phyloP scores from a whole-genome alignment of 2,113 vertebrate genomes.

The Salvelinus sp. region DNA sequence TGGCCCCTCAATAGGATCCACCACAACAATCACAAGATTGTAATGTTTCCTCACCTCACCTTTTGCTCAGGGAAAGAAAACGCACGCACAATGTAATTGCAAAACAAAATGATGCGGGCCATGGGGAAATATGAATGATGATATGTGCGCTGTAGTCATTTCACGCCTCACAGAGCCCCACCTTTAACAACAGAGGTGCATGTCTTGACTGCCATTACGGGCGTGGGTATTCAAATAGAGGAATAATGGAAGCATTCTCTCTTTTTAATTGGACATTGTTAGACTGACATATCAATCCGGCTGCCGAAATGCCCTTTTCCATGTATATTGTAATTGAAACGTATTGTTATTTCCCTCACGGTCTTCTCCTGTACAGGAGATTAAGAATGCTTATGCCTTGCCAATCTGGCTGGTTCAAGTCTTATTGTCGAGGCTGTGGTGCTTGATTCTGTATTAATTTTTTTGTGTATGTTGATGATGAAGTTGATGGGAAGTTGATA shows the following conservation, averaged over 20 bases:
- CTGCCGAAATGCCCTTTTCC: constrained; percentile 68
- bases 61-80: constrained; percentile 34
- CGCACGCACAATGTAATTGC: constrained; percentile 56
- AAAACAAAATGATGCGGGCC: constrained; percentile 63
- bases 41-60: constrained; percentile 36
- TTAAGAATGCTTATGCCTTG: constrained; percentile 30
- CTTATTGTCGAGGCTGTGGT: constrained; percentile 27
- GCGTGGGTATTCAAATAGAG: constrained; percentile 66
- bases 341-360: constrained; percentile 42
- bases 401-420: constrained; percentile 29
- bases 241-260: constrained; percentile 73
- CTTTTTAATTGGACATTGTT: constrained; percentile 82
- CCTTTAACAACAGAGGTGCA: constrained; percentile 69
- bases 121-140: constrained; percentile 71
- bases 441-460: constrained; percentile 26
- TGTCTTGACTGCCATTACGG: constrained; percentile 52
- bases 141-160: constrained; percentile 75
- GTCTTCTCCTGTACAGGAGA: constrained; percentile 23
- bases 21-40: constrained; percentile 21
- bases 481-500: not conserved
- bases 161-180: constrained; percentile 73
- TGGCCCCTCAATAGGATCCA: not conserved
- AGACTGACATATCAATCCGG: constrained; percentile 75
- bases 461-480: constrained; percentile 1
- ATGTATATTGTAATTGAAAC: constrained; percentile 79